phyloP scores from a whole-genome alignment of 2,888 invertebrate genomes.

The Aromia moschata region DNA sequence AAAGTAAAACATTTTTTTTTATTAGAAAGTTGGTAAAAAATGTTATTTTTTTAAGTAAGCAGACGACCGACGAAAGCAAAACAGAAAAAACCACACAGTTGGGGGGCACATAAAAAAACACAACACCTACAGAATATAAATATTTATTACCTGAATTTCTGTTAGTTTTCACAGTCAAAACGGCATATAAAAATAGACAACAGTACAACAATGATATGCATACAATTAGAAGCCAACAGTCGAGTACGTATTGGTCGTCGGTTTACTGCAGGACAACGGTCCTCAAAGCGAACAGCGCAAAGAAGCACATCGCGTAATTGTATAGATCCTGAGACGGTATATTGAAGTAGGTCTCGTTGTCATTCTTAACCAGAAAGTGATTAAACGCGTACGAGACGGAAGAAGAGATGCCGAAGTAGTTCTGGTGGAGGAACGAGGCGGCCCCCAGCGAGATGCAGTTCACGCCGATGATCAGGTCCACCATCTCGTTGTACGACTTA shows the following conservation, averaged over 20 bases:
- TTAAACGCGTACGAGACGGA: conserved; percentile 54
- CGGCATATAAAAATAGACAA: conserved; percentile 41
- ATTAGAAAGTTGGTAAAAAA: no score
- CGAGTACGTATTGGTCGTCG: conserved; percentile 19
- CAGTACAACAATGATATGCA: conserved; percentile 46
- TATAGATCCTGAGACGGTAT: conserved; percentile 58
- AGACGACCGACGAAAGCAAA: no score
- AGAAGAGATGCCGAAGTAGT: conserved; percentile 54
- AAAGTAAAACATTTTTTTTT: no score
- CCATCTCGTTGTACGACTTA: conserved; percentile 44
- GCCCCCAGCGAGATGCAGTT: conserved; percentile 49
- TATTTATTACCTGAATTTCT: conserved; percentile 34
- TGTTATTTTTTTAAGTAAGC: no score
- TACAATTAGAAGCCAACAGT: conserved; percentile 35
- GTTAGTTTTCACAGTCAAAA: conserved; percentile 33
- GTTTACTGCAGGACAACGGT: conserved; percentile 44
- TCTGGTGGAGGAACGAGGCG: conserved; percentile 51
- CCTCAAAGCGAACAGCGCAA: conserved; percentile 55
- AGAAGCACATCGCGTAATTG: conserved; percentile 60
- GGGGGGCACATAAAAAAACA: no score
- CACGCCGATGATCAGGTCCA: conserved; percentile 48
- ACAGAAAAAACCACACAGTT: no score
- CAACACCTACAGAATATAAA: conserved; percentile 26
- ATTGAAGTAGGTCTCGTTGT: conserved; percentile 49
- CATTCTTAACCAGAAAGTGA: conserved; percentile 53